phyloP scores from a whole-genome alignment of 2,797 vertebrate species.

The Alouatta caraya region DNA sequence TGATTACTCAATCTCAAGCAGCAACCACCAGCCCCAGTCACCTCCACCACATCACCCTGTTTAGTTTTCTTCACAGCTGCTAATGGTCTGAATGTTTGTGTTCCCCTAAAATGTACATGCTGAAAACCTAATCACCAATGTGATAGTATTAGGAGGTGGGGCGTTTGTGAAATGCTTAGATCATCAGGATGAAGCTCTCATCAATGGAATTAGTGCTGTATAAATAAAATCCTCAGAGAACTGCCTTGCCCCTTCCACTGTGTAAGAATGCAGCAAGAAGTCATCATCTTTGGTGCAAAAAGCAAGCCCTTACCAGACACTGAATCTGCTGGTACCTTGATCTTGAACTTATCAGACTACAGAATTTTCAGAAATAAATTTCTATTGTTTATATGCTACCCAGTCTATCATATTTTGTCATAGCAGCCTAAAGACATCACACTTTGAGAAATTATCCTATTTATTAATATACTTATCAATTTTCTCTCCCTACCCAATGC shows the following conservation, averaged over 20 bases:
- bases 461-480: neutral
- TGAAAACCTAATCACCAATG: neutral
- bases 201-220: neutral
- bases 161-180: neutral
- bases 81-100: neutral
- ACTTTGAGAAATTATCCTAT: neutral
- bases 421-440: neutral
- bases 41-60: neutral
- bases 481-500: neutral
- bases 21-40: no score
- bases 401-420: neutral
- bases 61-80: neutral
- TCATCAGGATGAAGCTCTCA: neutral
- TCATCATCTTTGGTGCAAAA: neutral
- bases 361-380: neutral
- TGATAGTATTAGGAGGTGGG: neutral
- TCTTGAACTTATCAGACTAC: neutral
- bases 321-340: neutral
- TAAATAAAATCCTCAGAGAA: neutral
- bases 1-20: neutral
- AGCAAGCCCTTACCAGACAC: neutral
- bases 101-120: neutral
- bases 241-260: neutral
- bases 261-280: neutral
- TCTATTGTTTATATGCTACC: neutral